Percentiles rank a stretch among this genome's conserved stretches.
These are phyloP conservation scores for Acyrthosiphon pisum DNA, from an alignment of 1,140 invertebrate species.

Conservation along the genomic window DNA sequence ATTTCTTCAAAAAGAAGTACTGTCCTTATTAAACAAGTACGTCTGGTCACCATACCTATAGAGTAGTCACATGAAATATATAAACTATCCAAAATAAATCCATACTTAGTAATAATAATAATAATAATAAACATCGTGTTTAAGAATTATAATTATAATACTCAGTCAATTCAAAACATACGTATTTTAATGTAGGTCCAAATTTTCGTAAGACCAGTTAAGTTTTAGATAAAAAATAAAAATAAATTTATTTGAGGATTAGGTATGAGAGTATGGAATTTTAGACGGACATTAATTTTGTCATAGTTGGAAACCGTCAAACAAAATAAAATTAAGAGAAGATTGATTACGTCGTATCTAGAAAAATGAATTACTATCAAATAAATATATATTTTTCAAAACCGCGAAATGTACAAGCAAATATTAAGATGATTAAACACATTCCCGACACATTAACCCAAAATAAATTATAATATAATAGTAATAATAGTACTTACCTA, in stretches of 20 bases:
- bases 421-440: neutral
- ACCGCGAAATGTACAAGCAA: neutral
- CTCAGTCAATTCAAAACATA: neutral
- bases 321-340: neutral
- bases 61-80: neutral
- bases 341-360: neutral
- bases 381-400: neutral
- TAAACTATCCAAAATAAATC: neutral
- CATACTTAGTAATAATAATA: neutral
- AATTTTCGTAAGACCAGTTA: neutral
- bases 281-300: neutral
- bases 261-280: neutral
- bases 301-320: neutral
- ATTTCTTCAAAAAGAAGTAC: too few species aligned
- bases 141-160: neutral
- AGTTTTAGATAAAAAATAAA: neutral
- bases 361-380: conserved; percentile 27
- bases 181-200: neutral
- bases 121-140: neutral
- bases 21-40: too few species aligned
- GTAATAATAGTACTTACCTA: neutral
- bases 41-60: too few species aligned
- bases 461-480: neutral
- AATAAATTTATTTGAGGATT: neutral
- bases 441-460: neutral